Evolutionary conservation across 2,888 invertebrate genomes (phyloP).

Genomic region (Limnephilus lunatus): DNA sequence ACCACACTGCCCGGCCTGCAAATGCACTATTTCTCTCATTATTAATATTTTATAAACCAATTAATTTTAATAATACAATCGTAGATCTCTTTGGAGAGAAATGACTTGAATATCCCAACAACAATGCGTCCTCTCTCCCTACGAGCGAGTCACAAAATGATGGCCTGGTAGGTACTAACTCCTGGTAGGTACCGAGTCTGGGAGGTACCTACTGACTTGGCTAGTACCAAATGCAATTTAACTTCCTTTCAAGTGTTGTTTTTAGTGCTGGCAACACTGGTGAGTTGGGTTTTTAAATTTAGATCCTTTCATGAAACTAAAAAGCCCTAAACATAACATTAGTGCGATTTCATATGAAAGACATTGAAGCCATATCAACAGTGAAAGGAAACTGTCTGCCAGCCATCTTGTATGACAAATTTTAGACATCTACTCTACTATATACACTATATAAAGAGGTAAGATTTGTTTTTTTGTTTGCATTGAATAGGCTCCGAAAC

Average conservation of each 20-base stretch:
- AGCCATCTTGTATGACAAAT: too few relatives aligned
- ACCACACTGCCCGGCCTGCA: constrained; percentile 90
- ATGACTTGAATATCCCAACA: neutral
- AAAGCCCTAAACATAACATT: too few relatives aligned
- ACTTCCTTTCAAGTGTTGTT: neutral
- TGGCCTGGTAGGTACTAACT: neutral
- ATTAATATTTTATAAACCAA: constrained; percentile 68
- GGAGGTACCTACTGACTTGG: neutral
- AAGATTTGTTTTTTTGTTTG: too few relatives aligned
- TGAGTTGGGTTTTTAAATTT: neutral
- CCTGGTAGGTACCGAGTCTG: neutral
- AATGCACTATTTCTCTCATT: constrained; percentile 91
- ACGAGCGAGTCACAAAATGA: neutral
- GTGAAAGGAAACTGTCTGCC: too few relatives aligned
- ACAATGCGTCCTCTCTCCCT: neutral
- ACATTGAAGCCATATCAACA: too few relatives aligned
- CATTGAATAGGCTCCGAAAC: too few relatives aligned
- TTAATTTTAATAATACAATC: neutral
- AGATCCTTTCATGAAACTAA: neutral
- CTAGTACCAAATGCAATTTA: neutral
- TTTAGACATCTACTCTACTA: too few relatives aligned
- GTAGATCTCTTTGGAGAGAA: neutral
- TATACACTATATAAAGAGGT: too few relatives aligned
- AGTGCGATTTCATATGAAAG: too few relatives aligned
- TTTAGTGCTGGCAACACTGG: neutral